Conservation (phyloP, 2,888 invertebrate species). For the Ischnus inquisitorius region DNA sequence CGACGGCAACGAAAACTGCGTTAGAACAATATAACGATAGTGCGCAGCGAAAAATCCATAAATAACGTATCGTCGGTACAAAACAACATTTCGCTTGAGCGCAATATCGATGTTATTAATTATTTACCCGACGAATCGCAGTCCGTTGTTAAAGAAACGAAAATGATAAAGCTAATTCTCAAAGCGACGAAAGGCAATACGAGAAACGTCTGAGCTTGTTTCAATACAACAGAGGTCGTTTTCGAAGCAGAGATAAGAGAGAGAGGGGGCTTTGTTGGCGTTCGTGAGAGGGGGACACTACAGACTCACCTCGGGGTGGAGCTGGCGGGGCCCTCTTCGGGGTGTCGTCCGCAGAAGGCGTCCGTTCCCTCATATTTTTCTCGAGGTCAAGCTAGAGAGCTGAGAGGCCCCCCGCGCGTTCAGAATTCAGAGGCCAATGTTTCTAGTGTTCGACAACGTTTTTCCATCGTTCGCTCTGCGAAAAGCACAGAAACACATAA, state of each 20-base stretch:
- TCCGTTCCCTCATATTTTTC: slow-evolving; percentile 84
- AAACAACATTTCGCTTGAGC: not conserved
- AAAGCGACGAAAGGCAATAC: no score
- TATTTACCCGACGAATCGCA: not conserved
- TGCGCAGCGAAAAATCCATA: not conserved
- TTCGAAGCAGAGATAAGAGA: no score
- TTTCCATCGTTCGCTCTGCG: slow-evolving; percentile 77
- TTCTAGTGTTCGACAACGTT: slow-evolving; percentile 73
- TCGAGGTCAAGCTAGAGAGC: slow-evolving; percentile 12
- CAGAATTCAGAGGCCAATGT: slow-evolving; percentile 79
- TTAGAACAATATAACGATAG: not conserved
- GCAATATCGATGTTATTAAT: not conserved
- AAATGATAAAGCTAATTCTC: no score
- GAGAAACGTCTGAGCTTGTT: no score
- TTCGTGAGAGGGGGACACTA: slow-evolving; percentile 41
- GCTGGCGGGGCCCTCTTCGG: slow-evolving; percentile 84
- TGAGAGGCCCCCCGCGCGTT: slow-evolving; percentile 38
- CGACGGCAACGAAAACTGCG: slow-evolving; percentile 17
- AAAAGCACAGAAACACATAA: slow-evolving; percentile 71
- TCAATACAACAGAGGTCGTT: no score
- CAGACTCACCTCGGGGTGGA: slow-evolving; percentile 82
- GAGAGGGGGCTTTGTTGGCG: not conserved
- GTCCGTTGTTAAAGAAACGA: not conserved
- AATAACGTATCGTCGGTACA: not conserved
- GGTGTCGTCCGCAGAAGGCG: slow-evolving; percentile 85